Percentiles rank a stretch among this genome's conserved stretches.
phyloP scores from a whole-genome alignment of 2,113 vertebrate genomes.

The Glaucidium brasilianum region DNA sequence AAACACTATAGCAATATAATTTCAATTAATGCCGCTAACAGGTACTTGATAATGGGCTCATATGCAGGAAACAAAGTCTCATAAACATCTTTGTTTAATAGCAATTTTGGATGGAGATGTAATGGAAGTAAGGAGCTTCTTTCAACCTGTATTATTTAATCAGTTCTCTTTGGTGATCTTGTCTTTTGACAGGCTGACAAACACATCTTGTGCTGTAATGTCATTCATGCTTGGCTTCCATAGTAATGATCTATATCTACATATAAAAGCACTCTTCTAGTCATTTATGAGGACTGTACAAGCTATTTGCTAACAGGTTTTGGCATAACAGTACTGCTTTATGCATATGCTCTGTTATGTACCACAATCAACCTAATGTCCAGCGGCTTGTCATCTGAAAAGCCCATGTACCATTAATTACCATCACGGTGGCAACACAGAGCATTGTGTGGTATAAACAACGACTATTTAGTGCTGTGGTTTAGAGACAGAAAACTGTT shows the following conservation, averaged over 20 bases:
- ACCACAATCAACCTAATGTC: constrained; percentile 30
- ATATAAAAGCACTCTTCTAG: constrained; percentile 11
- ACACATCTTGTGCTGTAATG: constrained; percentile 30
- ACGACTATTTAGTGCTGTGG: not conserved
- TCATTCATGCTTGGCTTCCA: constrained; percentile 45
- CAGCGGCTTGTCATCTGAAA: constrained; percentile 17
- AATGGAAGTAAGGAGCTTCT: not conserved
- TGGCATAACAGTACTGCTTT: not conserved
- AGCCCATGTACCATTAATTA: not conserved
- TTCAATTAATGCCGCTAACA: not conserved
- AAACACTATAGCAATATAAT: not conserved
- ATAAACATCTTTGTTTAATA: not conserved
- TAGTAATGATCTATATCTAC: constrained; percentile 28
- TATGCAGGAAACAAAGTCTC: not conserved
- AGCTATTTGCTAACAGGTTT: constrained; percentile 26
- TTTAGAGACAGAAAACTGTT: not conserved
- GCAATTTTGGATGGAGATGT: not conserved
- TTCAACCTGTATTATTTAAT: constrained; percentile 23
- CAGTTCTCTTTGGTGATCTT: constrained; percentile 17
- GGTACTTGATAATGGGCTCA: not conserved
- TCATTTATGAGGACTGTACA: not conserved
- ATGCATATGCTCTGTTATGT: not conserved
- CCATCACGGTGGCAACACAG: not conserved
- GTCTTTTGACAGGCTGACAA: constrained; percentile 52
- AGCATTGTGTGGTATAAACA: not conserved